Base-by-base conservation (phyloP, 2,113 vertebrate genomes). In the Taxidea taxus region DNA sequence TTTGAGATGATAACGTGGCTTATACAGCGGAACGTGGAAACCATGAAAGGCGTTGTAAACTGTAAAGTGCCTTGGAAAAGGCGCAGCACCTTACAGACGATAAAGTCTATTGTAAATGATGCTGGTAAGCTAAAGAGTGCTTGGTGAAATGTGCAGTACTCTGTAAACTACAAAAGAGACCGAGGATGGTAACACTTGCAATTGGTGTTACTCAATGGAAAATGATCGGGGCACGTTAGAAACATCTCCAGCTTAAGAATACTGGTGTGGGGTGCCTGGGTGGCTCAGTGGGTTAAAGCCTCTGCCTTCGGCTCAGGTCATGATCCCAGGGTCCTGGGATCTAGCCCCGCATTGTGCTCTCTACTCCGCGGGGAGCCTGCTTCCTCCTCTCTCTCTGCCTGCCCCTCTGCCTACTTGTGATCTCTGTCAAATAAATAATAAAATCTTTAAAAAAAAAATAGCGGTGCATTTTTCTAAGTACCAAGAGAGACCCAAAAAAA, bases 81-180 rank as follows among this genome's bases (percentile, higher is more conserved):
- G 37, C 49, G 51, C 6, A 87, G 54, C 34, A n/a, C 51, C 39
- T 62, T 83, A 27, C 68, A 74, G 88, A 66, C 58, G 34, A 4
- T 47, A 81, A 89, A 88, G 11, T 56, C 72, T 56, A 51, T 44
- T 91, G 37, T 78, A 94, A 87, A 75, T 75, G 37, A 8, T 92
- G 66, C 31, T 90, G 84, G 74, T 56, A 94, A 91, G 92, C 87
- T 90, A 29, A 44, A 47, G 39, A 94, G 72, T 78, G 18, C 66
- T 82, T 86, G 62, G 82, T 88, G 42, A n/a, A 91, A 68, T 11
- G 34, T 49, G 68, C 21, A 77, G 62, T 49, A 6, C 39, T 87
- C 49, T 58, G n/a, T 92, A 95, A 97, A 97, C 34, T 90, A 81
- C 44, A 82, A 74, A 85, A 83, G 94, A 90, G 13, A 58, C 27